phyloP scores from a whole-genome alignment of 2,113 vertebrate species.

The Ammodytes dubius region DNA sequence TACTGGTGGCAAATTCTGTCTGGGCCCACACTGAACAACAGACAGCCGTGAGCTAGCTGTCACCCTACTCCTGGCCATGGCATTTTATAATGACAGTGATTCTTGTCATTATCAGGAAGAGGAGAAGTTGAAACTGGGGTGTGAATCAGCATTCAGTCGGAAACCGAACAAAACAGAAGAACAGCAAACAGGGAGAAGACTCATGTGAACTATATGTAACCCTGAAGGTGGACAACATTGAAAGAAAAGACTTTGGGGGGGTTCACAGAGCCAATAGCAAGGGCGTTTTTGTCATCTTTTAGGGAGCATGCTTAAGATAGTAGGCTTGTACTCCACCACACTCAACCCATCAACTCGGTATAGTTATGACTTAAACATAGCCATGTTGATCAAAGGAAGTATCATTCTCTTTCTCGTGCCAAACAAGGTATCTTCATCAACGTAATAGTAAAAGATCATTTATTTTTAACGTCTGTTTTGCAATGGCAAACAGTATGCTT shows the following conservation, averaged over 20 bases:
- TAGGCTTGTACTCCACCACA: slow-evolving; percentile 62
- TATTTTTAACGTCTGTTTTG: slow-evolving; percentile 40
- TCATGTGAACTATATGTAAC: slow-evolving; percentile 73
- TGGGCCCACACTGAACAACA: slow-evolving; percentile 72
- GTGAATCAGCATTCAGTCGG: slow-evolving; percentile 82
- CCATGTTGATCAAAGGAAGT: slow-evolving; percentile 22
- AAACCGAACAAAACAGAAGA: slow-evolving; percentile 80
- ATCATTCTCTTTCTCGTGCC: slow-evolving; percentile 22
- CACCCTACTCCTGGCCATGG: slow-evolving; percentile 71
- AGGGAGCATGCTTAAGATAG: slow-evolving; percentile 73
- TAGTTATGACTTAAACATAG: slow-evolving; percentile 35
- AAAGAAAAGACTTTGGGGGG: slow-evolving; percentile 53
- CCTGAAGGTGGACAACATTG: slow-evolving; percentile 67
- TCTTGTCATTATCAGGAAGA: slow-evolving; percentile 89
- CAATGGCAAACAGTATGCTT: slow-evolving; percentile 39
- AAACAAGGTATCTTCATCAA: slow-evolving; percentile 35
- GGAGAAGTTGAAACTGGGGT: slow-evolving; percentile 87
- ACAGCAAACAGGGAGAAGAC: slow-evolving; percentile 78
- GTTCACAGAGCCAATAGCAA: slow-evolving; percentile 62
- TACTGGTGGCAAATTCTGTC: slow-evolving; percentile 66
- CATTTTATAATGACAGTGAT: slow-evolving; percentile 84
- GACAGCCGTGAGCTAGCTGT: slow-evolving; percentile 73
- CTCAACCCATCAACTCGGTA: slow-evolving; percentile 50
- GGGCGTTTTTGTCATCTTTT: slow-evolving; percentile 61
- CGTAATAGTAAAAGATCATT: slow-evolving; percentile 13